Evolutionary conservation across 2,888 invertebrate species (phyloP).

Genomic region (Hirtodrosophila duncani): DNA sequence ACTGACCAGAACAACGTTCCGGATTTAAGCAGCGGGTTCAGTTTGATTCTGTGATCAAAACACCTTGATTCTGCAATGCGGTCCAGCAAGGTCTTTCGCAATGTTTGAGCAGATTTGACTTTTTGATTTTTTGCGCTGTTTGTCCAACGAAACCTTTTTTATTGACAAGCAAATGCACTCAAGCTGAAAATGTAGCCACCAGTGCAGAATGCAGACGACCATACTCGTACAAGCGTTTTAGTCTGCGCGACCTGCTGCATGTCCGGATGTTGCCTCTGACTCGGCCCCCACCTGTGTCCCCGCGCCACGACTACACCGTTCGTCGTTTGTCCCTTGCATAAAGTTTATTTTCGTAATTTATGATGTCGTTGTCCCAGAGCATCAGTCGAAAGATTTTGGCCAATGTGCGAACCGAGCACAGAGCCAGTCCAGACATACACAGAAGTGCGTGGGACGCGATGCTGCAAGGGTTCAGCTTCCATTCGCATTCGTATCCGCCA

Average conservation of each 20-base stretch:
- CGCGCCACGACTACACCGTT: constrained; percentile 2
- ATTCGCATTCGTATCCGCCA: constrained; percentile 24
- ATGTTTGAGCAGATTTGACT: constrained; percentile 38
- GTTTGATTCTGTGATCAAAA: constrained; percentile 1
- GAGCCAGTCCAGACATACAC: constrained; percentile 1
- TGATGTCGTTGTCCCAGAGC: constrained; percentile 61
- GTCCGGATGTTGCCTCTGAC: constrained; percentile 5
- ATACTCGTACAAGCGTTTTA: too few relatives aligned
- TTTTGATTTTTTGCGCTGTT: constrained; percentile 37
- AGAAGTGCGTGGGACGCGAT: background rate
- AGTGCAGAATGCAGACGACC: constrained; percentile 32
- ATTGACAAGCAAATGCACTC: constrained; percentile 79
- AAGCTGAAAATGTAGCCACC: constrained; percentile 74
- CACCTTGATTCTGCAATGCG: constrained; percentile 7
- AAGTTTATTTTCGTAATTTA: constrained; percentile 73
- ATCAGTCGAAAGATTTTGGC: constrained; percentile 44
- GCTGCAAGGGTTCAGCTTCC: background rate
- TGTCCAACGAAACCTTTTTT: constrained; percentile 64
- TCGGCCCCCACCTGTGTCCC: background rate
- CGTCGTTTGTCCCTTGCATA: constrained; percentile 52
- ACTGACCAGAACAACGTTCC: background rate
- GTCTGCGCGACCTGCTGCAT: background rate
- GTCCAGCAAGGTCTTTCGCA: constrained; percentile 19
- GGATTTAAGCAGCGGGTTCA: background rate
- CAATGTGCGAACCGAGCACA: constrained; percentile 24